Percentiles rank a stretch among this genome's conserved stretches.
Evolutionary conservation across 2,113 vertebrate genomes (phyloP).

Genomic region (Rhynchomys soricoides): DNA sequence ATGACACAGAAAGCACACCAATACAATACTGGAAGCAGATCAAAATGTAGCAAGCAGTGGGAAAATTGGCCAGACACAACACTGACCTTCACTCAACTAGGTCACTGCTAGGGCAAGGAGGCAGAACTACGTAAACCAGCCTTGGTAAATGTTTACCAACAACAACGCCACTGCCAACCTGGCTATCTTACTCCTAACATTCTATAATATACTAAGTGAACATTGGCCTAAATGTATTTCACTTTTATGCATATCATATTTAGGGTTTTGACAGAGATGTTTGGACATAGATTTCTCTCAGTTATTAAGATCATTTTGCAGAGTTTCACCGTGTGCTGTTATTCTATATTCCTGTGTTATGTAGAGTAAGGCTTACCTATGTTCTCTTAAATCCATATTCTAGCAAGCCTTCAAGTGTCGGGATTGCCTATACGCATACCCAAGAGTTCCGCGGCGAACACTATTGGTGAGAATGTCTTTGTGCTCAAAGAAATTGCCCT

Average conservation of each 20-base stretch:
- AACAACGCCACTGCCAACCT: background rate
- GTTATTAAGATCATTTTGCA: background rate
- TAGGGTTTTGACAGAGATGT: conserved; percentile 4
- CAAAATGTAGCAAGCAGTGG: background rate
- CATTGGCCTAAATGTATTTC: background rate
- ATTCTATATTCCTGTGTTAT: background rate
- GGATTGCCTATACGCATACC: background rate
- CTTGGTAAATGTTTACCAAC: background rate
- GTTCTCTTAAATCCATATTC: background rate
- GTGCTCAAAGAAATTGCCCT: background rate
- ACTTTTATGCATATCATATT: background rate
- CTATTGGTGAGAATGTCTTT: background rate
- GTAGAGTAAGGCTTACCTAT: background rate
- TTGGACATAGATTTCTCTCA: background rate
- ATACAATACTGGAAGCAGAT: background rate
- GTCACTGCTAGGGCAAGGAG: background rate
- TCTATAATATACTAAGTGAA: background rate
- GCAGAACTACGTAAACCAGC: background rate
- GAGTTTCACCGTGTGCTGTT: background rate
- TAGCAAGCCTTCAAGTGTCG: background rate
- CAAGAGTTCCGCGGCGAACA: background rate
- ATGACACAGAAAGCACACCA: background rate
- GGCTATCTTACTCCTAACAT: background rate
- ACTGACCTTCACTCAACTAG: background rate
- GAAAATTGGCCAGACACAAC: background rate